A percentile compares a stretch with the other conserved stretches of the same genome.
These are phyloP conservation scores for Eupithecia dodoneata DNA, from an alignment of 2,888 invertebrate species.

Conservation along the genomic window DNA sequence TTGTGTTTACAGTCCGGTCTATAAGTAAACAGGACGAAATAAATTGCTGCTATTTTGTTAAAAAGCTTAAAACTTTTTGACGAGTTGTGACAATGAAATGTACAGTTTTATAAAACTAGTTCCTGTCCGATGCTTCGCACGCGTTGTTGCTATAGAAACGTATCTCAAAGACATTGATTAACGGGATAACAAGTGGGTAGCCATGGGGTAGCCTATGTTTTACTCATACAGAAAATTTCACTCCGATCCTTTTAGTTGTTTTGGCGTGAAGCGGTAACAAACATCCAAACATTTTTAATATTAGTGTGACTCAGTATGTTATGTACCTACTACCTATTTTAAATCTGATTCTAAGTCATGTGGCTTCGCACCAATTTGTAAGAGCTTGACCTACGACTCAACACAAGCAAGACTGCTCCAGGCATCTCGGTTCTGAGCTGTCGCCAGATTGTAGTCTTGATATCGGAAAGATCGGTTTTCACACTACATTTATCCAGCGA, in stretches of 20 bases:
- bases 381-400: not conserved
- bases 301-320: too few species aligned
- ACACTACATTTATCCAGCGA: not conserved
- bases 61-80: not conserved
- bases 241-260: too few species aligned
- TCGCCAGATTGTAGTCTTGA: not conserved
- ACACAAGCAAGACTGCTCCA: not conserved
- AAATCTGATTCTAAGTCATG: not conserved
- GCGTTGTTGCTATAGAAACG: too few species aligned
- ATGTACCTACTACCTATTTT: not conserved
- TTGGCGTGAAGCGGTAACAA: too few species aligned
- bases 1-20: not conserved
- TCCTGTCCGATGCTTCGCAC: too few species aligned
- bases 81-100: too few species aligned
- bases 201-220: too few species aligned
- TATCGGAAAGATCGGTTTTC: not conserved
- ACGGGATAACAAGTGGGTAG: too few species aligned
- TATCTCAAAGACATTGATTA: too few species aligned
- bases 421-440: not conserved
- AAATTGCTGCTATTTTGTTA: not conserved
- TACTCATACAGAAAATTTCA: too few species aligned
- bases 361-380: not conserved
- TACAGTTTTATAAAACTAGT: too few species aligned
- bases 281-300: too few species aligned
- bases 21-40: not conserved